Conservation (phyloP, 2,888 invertebrate species). For the Ferrisia virgata region DNA sequence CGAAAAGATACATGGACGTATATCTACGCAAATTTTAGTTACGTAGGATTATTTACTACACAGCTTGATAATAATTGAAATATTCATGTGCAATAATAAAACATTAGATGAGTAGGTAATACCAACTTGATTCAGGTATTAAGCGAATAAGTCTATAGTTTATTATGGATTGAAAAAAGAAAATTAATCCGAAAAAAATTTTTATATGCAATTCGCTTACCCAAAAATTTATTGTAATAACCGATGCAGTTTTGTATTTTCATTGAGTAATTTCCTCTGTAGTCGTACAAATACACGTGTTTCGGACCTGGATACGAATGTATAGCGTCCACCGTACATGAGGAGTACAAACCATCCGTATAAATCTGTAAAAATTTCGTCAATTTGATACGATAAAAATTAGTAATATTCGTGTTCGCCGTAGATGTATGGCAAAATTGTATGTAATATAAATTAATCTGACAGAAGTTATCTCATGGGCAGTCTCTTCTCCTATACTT, state of each 20-base stretch:
- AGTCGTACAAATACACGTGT: neutral
- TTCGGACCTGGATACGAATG: neutral
- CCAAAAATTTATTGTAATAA: neutral
- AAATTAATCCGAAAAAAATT: too few species aligned
- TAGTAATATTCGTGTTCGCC: neutral
- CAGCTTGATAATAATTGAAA: too few species aligned
- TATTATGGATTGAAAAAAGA: too few species aligned
- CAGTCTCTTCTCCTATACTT: neutral
- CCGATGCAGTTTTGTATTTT: neutral
- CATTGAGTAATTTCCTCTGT: neutral
- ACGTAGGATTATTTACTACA: too few species aligned
- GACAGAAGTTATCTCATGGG: neutral
- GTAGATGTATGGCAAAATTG: neutral
- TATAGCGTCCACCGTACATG: neutral
- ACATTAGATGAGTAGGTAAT: too few species aligned
- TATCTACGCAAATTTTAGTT: too few species aligned
- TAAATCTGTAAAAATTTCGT: neutral
- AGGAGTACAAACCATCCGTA: neutral
- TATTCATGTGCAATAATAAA: too few species aligned
- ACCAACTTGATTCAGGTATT: too few species aligned
- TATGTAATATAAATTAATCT: too few species aligned
- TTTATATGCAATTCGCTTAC: neutral
- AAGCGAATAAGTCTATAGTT: too few species aligned
- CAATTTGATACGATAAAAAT: too few species aligned
- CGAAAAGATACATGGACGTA: neutral